phyloP scores from a whole-genome alignment of 2,797 vertebrate genomes.

The Gephyroberyx darwinii region DNA sequence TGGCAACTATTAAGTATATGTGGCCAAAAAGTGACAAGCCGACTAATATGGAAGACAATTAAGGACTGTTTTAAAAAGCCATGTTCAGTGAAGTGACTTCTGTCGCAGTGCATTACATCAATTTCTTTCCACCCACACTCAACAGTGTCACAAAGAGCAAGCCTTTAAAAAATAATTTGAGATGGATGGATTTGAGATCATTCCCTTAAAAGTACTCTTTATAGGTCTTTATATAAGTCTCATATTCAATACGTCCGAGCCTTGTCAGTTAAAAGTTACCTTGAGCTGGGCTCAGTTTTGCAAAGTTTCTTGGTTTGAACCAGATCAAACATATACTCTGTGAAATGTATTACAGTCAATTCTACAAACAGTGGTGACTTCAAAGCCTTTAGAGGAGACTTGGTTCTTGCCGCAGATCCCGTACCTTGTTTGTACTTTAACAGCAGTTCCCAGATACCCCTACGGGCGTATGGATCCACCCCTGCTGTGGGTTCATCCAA shows the following conservation, averaged over 20 bases:
- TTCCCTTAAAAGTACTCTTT: slow-evolving; percentile 20
- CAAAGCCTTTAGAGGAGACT: slow-evolving; percentile 24
- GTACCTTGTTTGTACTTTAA: slow-evolving; percentile 95
- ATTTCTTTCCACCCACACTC: slow-evolving; percentile 45
- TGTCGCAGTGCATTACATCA: slow-evolving; percentile 47
- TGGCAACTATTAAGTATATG: slow-evolving; percentile 35
- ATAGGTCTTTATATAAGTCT: neutral
- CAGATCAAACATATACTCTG: slow-evolving; percentile 36
- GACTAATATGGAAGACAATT: slow-evolving; percentile 61
- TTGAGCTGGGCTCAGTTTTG: slow-evolving; percentile 21
- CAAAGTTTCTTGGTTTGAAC: slow-evolving; percentile 39
- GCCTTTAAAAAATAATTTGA: slow-evolving; percentile 12
- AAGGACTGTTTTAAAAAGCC: slow-evolving; percentile 61
- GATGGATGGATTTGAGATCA: slow-evolving; percentile 28
- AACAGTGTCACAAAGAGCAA: slow-evolving; percentile 38
- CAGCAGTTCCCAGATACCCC: slow-evolving; percentile 98
- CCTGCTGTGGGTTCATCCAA: slow-evolving; percentile 97
- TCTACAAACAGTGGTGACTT: slow-evolving; percentile 29
- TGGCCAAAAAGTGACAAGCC: slow-evolving; percentile 52
- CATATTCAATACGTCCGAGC: neutral
- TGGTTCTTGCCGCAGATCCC: slow-evolving; percentile 34
- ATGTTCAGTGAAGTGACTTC: slow-evolving; percentile 67
- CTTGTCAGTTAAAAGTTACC: slow-evolving; percentile 40
- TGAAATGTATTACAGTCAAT: slow-evolving; percentile 21
- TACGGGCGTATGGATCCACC: slow-evolving; percentile 96